Evolutionary conservation across 2,797 vertebrate species (phyloP), one percentile per base, ranked within the genome.

Genomic region (Kryptopterus vitreolus): DNA sequence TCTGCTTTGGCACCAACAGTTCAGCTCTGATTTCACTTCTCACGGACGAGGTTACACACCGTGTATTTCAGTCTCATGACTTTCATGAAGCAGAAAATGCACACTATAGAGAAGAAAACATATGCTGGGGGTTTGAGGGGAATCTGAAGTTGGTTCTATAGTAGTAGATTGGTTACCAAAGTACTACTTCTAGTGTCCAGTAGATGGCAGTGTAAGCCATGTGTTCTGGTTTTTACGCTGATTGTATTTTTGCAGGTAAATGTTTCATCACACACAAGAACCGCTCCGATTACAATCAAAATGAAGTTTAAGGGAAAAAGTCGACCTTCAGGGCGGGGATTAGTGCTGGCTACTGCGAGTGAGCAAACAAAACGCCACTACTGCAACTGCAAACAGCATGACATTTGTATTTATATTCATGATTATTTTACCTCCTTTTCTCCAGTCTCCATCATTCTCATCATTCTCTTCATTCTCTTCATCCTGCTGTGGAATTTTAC

Each of bases 271-370:
- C 90, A 92, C 1, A 95, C 97, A 85, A 94, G 94, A 5, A 95
- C 96, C 35, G 92, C 74, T 81, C 92, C 86, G 18, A 91, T 98
- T 83, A 65, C 86, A 16, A 91, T 98, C 82, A 65, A 93, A 71
- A 95, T 99, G n/a, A 92, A 95, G 53, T 96, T 99, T 84, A 95
- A 95, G 83, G 93, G 94, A 83, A 96, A 97, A 87, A 95, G 96
- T 88, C 93, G 88, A 82, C 93, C 96, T 86, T 95, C 97, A 82
- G 95, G 96, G 0, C 92, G 93, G 95, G 86, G 94, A 95, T 89
- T 98, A 83, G 95, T 98, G 84, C 94, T 98, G 79, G 96, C 96
- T 46, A 93, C 96, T 85, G 94, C 95, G 94, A 96, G 97, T 98
- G 93, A 85, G 81, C 15, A 6, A 43, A 43, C 38, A 43, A 26